Evolutionary conservation across 2,113 vertebrate genomes (phyloP).

Genomic region (Phalacrocorax aristotelis): DNA sequence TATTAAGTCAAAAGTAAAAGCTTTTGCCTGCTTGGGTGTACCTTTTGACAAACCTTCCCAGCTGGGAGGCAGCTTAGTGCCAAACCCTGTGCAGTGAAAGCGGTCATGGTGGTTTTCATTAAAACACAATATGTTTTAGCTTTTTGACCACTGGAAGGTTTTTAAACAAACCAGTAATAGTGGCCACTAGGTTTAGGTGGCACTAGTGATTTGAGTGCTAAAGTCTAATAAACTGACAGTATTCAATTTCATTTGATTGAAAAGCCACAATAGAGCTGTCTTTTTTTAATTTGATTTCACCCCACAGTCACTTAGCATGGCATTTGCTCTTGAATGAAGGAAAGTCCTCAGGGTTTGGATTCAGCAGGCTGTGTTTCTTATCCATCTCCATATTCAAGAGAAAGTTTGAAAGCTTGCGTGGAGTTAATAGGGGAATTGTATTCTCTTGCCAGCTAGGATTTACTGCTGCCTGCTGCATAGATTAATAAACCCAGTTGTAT

Average conservation of each 20-base stretch:
- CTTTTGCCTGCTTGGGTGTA: background rate
- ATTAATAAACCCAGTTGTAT: constrained; percentile 10
- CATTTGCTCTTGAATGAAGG: background rate
- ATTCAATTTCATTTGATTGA: background rate
- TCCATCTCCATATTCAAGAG: background rate
- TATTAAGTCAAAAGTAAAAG: background rate
- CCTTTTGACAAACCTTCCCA: background rate
- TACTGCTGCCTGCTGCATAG: constrained; percentile 12
- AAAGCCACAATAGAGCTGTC: background rate
- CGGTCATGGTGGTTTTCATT: background rate
- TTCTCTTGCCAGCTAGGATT: background rate
- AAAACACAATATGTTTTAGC: background rate
- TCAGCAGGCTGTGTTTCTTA: background rate
- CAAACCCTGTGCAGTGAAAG: background rate
- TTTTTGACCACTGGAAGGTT: background rate
- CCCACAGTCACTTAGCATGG: background rate
- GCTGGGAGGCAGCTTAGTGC: background rate
- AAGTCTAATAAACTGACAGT: background rate
- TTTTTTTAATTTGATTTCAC: background rate
- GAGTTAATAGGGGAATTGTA: background rate
- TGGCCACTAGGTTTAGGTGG: background rate
- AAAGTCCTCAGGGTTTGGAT: background rate
- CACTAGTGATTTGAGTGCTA: background rate
- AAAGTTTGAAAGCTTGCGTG: background rate
- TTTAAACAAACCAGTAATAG: background rate